phyloP scores from a whole-genome alignment of 2,113 vertebrate species.

The Ictalurus punctatus region DNA sequence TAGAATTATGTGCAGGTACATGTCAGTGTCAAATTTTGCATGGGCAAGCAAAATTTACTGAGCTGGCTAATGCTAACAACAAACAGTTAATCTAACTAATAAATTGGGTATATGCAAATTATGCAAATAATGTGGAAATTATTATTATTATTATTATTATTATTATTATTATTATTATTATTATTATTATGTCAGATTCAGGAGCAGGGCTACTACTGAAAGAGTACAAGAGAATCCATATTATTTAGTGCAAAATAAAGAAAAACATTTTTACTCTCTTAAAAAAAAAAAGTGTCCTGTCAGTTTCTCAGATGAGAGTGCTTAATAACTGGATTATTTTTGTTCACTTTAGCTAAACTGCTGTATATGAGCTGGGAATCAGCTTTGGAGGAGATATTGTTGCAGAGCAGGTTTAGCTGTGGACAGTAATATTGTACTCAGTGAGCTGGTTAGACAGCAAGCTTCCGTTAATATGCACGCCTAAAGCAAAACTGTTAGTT shows the following conservation, averaged over 20 bases:
- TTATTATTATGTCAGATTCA: too few species aligned
- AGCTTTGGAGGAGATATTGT: background rate
- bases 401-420: slow-evolving; percentile 4
- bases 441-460: background rate
- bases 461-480: background rate
- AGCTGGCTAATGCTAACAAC: too few species aligned
- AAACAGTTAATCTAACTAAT: too few species aligned
- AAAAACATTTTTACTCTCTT: too few species aligned
- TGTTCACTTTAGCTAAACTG: background rate
- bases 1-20: too few species aligned
- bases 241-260: background rate
- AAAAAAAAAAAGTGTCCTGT: background rate
- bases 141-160: background rate
- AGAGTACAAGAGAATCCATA: background rate
- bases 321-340: background rate
- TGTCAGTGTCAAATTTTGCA: too few species aligned
- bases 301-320: background rate
- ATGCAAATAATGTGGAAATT: too few species aligned
- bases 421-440: background rate
- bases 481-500: background rate
- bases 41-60: too few species aligned
- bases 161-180: background rate
- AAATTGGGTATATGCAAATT: too few species aligned
- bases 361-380: background rate
- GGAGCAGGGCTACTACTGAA: too few species aligned